Evolutionary conservation across 1,140 invertebrate species (phyloP).

Genomic region (Zaprionus ornatus): DNA sequence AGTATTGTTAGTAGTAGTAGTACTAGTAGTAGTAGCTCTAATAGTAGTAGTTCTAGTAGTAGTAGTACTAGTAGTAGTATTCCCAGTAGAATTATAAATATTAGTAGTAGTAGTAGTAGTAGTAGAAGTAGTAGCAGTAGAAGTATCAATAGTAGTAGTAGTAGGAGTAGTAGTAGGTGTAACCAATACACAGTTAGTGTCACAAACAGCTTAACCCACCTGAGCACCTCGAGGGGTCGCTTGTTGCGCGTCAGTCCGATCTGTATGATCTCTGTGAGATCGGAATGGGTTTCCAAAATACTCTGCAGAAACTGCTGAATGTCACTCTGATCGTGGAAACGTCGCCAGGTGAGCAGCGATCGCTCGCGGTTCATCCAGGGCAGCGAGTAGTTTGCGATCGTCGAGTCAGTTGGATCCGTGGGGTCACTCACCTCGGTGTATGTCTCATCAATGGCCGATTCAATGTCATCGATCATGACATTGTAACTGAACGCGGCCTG

Average conservation of each 20-base stretch:
- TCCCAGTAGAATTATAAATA: not conserved
- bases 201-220: conserved; percentile 37
- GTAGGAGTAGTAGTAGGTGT: not conserved
- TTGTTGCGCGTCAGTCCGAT: conserved; percentile 90
- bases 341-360: conserved; percentile 89
- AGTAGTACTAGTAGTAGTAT: too few relatives aligned
- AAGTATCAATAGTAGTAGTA: not conserved
- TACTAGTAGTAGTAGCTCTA: not conserved
- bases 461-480: conserved; percentile 89
- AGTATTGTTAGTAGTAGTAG: not conserved
- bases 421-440: conserved; percentile 88
- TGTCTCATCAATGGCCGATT: conserved; percentile 90
- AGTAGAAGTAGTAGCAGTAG: not conserved
- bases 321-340: conserved; percentile 88
- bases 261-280: conserved; percentile 86
- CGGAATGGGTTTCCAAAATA: conserved; percentile 86
- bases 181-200: not conserved
- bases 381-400: conserved; percentile 69
- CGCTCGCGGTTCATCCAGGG: conserved; percentile 81
- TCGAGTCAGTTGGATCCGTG: conserved; percentile 20
- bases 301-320: conserved; percentile 88
- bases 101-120: not conserved
- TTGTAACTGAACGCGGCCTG: conserved; percentile 87
- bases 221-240: conserved; percentile 87
- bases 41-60: not conserved